Conservation (phyloP, 2,888 invertebrate genomes). For the Tortrix viridana region DNA sequence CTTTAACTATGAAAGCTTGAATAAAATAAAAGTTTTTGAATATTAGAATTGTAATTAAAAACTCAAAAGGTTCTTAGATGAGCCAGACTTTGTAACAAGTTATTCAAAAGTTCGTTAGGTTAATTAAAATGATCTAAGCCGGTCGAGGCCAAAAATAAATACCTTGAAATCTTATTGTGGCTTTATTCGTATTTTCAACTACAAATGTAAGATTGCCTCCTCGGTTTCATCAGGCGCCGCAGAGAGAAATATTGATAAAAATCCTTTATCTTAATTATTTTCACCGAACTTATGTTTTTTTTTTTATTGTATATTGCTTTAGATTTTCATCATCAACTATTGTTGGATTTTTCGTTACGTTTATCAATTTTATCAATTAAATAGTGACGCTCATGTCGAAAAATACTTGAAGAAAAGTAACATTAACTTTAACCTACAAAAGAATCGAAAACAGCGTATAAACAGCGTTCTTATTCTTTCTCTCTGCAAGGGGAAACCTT, state of each 20-base stretch:
- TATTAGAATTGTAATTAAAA: conserved; percentile 15
- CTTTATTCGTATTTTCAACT: not conserved
- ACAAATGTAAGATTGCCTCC: conserved; percentile 21
- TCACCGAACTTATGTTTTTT: too few species aligned
- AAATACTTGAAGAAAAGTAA: too few species aligned
- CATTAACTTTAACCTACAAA: too few species aligned
- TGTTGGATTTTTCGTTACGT: too few species aligned
- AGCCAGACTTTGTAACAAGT: conserved; percentile 11
- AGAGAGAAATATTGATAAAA: not conserved
- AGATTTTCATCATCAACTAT: too few species aligned
- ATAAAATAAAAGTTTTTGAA: conserved; percentile 15
- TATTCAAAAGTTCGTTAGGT: conserved; percentile 31
- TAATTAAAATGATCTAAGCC: conserved; percentile 31
- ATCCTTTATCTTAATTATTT: not conserved
- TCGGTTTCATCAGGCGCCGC: conserved; percentile 22
- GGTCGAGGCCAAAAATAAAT: conserved; percentile 2
- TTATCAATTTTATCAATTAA: too few species aligned
- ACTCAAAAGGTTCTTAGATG: conserved; percentile 2
- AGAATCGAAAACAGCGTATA: too few species aligned
- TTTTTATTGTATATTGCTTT: too few species aligned
- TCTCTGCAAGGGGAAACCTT: not conserved
- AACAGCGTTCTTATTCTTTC: too few species aligned
- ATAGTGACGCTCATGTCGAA: too few species aligned
- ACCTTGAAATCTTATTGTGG: conserved; percentile 7
- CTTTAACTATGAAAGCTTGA: conserved; percentile 15